A percentile compares a stretch with the other conserved stretches of the same genome.
Evolutionary conservation across 2,888 invertebrate species (phyloP).

Genomic region (Allolobophora icterica): DNA sequence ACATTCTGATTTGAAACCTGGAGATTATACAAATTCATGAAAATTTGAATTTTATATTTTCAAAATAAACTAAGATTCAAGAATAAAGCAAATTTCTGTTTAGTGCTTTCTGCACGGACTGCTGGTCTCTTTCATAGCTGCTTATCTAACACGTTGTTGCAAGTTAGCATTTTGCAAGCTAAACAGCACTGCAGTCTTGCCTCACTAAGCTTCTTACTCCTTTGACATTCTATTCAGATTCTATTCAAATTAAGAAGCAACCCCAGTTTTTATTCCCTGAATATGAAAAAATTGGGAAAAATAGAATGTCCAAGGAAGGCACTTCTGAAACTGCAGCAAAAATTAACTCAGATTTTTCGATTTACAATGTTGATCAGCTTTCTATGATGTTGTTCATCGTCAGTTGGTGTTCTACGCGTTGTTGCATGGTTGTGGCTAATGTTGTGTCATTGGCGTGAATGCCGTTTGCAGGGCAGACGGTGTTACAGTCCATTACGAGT

Average conservation of each 20-base stretch:
- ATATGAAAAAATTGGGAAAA: background rate
- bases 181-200: too few species aligned
- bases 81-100: background rate
- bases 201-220: background rate
- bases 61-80: background rate
- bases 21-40: background rate
- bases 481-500: constrained; percentile 13
- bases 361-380: background rate
- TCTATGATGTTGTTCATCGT: background rate
- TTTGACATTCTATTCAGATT: background rate
- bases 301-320: background rate
- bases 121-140: background rate
- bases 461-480: constrained; percentile 12
- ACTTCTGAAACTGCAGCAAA: constrained; percentile 14
- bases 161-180: background rate
- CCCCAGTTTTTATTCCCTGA: background rate
- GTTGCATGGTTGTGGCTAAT: background rate
- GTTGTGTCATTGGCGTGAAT: background rate
- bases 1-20: background rate
- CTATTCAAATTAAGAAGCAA: background rate
- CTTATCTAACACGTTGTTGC: background rate
- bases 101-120: background rate
- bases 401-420: background rate
- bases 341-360: background rate
- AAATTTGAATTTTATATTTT: background rate